Percentiles rank a stretch among this genome's conserved stretches.
phyloP scores from a whole-genome alignment of 2,113 vertebrate genomes.

The Onychostoma macrolepis region DNA sequence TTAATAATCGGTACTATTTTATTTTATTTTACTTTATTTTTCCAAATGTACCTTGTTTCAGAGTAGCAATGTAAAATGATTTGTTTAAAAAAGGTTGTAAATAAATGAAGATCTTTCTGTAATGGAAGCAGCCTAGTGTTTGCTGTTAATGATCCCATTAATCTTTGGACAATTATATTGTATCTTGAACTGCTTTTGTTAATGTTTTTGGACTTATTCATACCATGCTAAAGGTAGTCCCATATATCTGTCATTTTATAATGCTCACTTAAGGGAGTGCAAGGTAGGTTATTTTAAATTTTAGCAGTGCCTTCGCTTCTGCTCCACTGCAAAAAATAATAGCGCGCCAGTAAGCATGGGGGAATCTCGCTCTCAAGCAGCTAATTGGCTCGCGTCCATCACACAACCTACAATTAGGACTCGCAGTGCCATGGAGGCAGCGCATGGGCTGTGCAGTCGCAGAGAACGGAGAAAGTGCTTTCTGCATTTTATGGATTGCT shows the following conservation, averaged over 20 bases:
- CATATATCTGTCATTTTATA: slow-evolving; percentile 19
- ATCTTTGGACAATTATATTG: background rate
- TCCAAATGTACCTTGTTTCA: background rate
- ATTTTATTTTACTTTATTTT: background rate
- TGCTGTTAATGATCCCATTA: slow-evolving; percentile 6
- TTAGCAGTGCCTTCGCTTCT: slow-evolving; percentile 52
- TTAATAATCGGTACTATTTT: slow-evolving; percentile 32
- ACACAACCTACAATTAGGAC: slow-evolving; percentile 61
- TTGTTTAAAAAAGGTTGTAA: background rate
- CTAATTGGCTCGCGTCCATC: slow-evolving; percentile 63
- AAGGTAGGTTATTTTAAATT: slow-evolving; percentile 39
- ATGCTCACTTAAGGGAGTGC: slow-evolving; percentile 10
- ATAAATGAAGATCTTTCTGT: background rate
- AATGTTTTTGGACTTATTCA: background rate
- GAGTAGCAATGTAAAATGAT: background rate
- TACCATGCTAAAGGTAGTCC: background rate
- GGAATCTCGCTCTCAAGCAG: slow-evolving; percentile 55
- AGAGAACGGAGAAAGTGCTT: slow-evolving; percentile 48
- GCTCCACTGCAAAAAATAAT: slow-evolving; percentile 63
- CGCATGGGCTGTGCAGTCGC: slow-evolving; percentile 31
- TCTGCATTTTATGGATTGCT: slow-evolving; percentile 54
- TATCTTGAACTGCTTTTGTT: background rate
- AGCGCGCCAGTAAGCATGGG: slow-evolving; percentile 54
- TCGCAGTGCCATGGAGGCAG: slow-evolving; percentile 43
- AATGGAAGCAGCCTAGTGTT: background rate